These are phyloP conservation scores for Stramonita haemastoma DNA, from an alignment of 2,888 invertebrate genomes.

Conservation along the genomic window DNA sequence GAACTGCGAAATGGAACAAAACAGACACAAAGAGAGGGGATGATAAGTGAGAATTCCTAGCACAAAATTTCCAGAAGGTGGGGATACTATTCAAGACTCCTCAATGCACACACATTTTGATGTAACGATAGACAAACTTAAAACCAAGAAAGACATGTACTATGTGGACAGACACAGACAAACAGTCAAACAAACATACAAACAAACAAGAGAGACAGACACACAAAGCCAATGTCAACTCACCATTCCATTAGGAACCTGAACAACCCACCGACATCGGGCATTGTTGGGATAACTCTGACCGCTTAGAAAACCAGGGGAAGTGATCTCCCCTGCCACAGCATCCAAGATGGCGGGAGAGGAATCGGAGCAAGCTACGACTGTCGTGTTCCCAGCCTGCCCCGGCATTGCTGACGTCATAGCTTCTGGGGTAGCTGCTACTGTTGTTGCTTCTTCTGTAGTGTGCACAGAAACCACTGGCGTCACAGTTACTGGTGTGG, in stretches of 20 bases:
- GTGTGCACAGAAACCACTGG: neutral
- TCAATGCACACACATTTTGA: too few relatives aligned
- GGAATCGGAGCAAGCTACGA: constrained; percentile 42
- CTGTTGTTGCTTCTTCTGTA: neutral
- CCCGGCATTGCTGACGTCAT: neutral
- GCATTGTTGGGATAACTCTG: constrained; percentile 42
- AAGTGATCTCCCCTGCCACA: constrained; percentile 39
- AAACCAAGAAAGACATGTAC: too few relatives aligned
- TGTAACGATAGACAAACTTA: too few relatives aligned
- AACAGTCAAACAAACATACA: neutral
- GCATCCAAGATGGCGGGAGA: constrained; percentile 28
- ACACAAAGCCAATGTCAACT: neutral
- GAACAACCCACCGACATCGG: constrained; percentile 47
- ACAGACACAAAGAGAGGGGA: too few relatives aligned
- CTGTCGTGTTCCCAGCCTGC: neutral
- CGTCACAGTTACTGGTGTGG: neutral
- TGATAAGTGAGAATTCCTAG: too few relatives aligned
- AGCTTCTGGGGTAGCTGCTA: neutral
- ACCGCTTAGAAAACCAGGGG: constrained; percentile 39
- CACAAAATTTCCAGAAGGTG: too few relatives aligned
- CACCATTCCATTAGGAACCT: constrained; percentile 29
- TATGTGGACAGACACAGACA: neutral
- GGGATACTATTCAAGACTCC: too few relatives aligned
- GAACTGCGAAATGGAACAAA: too few relatives aligned
- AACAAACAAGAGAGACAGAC: neutral